Conservation (phyloP, 2,888 invertebrate genomes). For the Zhengitettix transpicula region DNA sequence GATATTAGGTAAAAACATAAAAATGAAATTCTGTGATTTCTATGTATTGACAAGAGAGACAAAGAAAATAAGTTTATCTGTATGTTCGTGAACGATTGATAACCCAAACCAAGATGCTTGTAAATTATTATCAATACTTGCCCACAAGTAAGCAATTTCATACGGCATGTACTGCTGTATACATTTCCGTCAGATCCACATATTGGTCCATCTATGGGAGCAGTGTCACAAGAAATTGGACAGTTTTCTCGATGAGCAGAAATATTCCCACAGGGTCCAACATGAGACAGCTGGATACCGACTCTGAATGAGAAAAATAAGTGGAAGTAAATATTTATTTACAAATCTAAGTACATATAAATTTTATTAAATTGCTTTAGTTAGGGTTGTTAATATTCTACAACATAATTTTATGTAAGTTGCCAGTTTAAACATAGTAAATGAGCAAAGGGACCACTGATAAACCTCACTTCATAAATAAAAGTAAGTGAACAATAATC, state of each 20-base stretch:
- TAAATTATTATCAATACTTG: slow-evolving; percentile 24
- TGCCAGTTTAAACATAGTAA: no score
- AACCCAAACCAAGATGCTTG: no score
- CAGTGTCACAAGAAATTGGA: slow-evolving; percentile 70
- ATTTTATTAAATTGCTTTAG: not conserved
- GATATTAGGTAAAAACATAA: not conserved
- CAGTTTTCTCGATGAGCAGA: slow-evolving; percentile 79
- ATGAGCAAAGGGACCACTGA: no score
- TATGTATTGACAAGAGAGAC: no score
- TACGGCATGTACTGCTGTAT: slow-evolving; percentile 83
- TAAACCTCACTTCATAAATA: no score
- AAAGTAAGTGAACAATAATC: no score
- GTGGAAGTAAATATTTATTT: not conserved
- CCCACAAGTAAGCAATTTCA: slow-evolving; percentile 83
- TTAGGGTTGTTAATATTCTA: not conserved
- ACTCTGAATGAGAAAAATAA: slow-evolving; percentile 27
- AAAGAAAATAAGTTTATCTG: no score
- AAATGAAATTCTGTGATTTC: no score
- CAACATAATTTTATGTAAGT: not conserved
- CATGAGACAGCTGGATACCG: slow-evolving; percentile 42
- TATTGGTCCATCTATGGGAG: slow-evolving; percentile 75
- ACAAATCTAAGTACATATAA: not conserved
- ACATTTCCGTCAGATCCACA: slow-evolving; percentile 87
- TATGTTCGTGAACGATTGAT: no score
- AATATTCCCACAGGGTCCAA: slow-evolving; percentile 47